Evolutionary conservation across 2,113 vertebrate species (phyloP).

Genomic region (Fulmarus glacialis): DNA sequence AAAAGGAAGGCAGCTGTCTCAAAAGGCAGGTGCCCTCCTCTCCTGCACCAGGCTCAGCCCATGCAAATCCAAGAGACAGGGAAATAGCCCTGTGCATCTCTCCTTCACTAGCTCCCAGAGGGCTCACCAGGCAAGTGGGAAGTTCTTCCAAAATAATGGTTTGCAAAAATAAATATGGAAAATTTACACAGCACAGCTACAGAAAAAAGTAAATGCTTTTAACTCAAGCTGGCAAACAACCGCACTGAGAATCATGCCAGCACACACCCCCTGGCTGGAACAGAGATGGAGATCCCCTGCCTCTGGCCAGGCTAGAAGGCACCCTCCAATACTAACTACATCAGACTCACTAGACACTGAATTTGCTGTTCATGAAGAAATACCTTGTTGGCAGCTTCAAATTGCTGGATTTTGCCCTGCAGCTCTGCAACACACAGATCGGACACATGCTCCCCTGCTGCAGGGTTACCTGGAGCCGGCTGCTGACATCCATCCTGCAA

Average conservation of each 20-base stretch:
- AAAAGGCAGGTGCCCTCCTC: not conserved
- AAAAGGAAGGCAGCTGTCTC: not conserved
- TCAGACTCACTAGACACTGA: not conserved
- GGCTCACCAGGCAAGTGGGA: not conserved
- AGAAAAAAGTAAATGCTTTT: not conserved
- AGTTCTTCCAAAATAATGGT: not conserved
- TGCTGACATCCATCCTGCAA: constrained; percentile 49
- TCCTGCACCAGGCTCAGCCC: not conserved
- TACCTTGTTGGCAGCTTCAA: constrained; percentile 87
- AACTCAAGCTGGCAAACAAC: not conserved
- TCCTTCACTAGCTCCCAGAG: not conserved
- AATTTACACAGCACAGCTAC: not conserved
- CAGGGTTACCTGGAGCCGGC: constrained; percentile 52
- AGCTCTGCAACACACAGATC: constrained; percentile 76
- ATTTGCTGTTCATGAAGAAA: not conserved
- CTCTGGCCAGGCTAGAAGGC: not conserved
- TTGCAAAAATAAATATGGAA: not conserved
- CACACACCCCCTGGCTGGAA: not conserved
- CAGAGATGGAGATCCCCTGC: not conserved
- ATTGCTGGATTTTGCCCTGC: constrained; percentile 82
- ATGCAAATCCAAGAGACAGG: not conserved
- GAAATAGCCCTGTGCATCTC: not conserved
- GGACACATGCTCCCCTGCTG: constrained; percentile 62
- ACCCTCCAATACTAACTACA: not conserved
- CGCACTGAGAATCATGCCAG: not conserved